Evolutionary conservation across 2,113 vertebrate genomes (phyloP).

Genomic region (Opisthocomus hoazin): DNA sequence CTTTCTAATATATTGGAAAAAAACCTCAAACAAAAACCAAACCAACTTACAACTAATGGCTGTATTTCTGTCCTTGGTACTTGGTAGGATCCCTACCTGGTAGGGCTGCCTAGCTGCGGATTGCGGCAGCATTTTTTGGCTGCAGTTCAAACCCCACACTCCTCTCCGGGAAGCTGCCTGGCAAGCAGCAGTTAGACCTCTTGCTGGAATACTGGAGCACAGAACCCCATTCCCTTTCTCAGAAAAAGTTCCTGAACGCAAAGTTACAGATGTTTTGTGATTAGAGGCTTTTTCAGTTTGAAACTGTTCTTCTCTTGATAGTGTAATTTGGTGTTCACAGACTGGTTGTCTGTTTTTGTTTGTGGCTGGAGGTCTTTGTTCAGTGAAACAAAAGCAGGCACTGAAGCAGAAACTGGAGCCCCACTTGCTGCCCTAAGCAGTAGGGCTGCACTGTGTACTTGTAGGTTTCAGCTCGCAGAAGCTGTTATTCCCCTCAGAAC

Average conservation of each 20-base stretch:
- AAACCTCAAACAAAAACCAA: not conserved
- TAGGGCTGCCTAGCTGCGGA: not conserved
- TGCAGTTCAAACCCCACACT: not conserved
- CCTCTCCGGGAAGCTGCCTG: not conserved
- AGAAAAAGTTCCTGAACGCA: not conserved
- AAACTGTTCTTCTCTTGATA: not conserved
- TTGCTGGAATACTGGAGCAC: not conserved
- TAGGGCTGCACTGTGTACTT: not conserved
- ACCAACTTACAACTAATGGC: not conserved
- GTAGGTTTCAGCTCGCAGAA: not conserved
- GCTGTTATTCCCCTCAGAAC: not conserved
- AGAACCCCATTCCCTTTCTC: not conserved
- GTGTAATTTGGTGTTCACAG: not conserved
- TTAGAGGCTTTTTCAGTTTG: not conserved
- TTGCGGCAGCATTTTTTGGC: not conserved
- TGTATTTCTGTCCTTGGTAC: not conserved
- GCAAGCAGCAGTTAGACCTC: not conserved
- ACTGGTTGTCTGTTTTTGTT: not conserved
- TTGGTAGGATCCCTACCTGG: not conserved
- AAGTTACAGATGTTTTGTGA: not conserved
- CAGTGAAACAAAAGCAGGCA: not conserved
- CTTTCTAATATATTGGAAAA: not conserved
- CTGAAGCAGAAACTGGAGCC: not conserved
- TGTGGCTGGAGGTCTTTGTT: not conserved
- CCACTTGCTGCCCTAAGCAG: not conserved